phyloP scores from a whole-genome alignment of 2,797 vertebrate species.

The Ambastaia sidthimunki region DNA sequence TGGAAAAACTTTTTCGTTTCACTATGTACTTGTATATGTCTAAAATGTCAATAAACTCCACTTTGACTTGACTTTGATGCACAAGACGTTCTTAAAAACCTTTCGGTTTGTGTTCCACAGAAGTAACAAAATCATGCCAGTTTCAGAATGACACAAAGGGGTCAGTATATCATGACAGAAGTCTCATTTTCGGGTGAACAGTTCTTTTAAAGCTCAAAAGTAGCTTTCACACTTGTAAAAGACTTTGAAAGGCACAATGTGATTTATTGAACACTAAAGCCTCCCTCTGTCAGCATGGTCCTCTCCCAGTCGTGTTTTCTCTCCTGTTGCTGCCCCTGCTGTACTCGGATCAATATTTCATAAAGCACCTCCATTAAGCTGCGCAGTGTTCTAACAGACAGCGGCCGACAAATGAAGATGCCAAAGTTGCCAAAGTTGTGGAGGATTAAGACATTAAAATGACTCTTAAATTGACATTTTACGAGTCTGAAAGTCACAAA shows the following conservation, averaged over 20 bases:
- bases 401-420: conserved; percentile 52
- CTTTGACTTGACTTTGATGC: too few relatives aligned
- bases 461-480: conserved; percentile 65
- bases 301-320: conserved; percentile 49
- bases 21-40: too few relatives aligned
- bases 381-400: conserved; percentile 68
- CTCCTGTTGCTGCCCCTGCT: conserved; percentile 64
- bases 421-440: conserved; percentile 64
- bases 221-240: conserved; percentile 46
- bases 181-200: neutral
- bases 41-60: too few relatives aligned
- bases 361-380: conserved; percentile 77
- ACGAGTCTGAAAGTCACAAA: conserved; percentile 42
- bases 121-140: neutral
- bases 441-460: conserved; percentile 65
- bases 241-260: conserved; percentile 60
- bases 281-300: conserved; percentile 70
- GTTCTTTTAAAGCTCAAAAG: neutral
- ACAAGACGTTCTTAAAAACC: too few relatives aligned
- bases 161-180: too few relatives aligned
- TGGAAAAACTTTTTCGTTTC: too few relatives aligned
- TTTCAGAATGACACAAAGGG: neutral
- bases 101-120: neutral
- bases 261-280: conserved; percentile 72
- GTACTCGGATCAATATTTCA: conserved; percentile 79